Evolutionary conservation across 2,888 invertebrate species (phyloP).

Genomic region (Hoplodrina ambigua): DNA sequence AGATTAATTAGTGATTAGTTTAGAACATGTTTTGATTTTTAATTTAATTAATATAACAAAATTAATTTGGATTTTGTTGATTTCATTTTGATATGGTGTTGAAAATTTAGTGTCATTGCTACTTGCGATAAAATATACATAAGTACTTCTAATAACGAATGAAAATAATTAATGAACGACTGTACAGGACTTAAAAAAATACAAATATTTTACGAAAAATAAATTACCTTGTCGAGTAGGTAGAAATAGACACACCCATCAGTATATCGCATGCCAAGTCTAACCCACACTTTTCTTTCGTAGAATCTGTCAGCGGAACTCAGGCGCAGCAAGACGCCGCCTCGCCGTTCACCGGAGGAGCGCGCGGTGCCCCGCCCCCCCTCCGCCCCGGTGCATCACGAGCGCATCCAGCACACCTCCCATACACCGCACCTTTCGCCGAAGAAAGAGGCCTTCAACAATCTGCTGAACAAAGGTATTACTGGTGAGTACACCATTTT

Average conservation of each 20-base stretch:
- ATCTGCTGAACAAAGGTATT: constrained; percentile 90
- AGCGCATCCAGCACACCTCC: constrained; percentile 73
- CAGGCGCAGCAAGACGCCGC: constrained; percentile 85
- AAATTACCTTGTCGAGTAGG: neutral
- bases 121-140: neutral
- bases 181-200: too few relatives aligned
- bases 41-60: constrained; percentile 39
- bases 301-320: constrained; percentile 82
- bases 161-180: too few relatives aligned
- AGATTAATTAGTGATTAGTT: constrained; percentile 61
- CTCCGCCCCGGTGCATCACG: constrained; percentile 88
- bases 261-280: neutral
- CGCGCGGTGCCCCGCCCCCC: constrained; percentile 84
- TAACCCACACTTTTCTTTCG: constrained; percentile 51
- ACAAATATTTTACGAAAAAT: too few relatives aligned
- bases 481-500: constrained; percentile 87
- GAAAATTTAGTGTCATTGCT: neutral
- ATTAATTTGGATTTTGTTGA: constrained; percentile 20
- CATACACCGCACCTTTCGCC: constrained; percentile 90
- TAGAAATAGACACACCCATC: neutral
- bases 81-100: constrained; percentile 8
- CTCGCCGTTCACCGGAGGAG: constrained; percentile 84
- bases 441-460: constrained; percentile 92
- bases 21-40: constrained; percentile 59
- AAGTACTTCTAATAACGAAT: neutral